Conservation (phyloP, 2,113 vertebrate species). For the Alethe diademata region DNA sequence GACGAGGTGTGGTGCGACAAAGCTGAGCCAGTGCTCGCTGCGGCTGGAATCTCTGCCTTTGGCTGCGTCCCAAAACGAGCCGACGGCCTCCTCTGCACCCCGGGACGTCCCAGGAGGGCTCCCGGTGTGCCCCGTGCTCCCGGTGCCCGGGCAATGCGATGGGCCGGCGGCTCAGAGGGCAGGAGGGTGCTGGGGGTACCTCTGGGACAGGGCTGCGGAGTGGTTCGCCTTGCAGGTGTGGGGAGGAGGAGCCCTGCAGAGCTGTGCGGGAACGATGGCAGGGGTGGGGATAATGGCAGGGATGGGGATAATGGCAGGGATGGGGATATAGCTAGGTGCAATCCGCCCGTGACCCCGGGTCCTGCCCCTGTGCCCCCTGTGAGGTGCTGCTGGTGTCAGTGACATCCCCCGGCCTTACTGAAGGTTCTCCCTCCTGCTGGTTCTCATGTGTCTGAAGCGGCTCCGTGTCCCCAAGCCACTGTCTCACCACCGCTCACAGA, state of each 20-base stretch:
- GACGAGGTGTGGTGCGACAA: background rate
- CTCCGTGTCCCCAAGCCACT: background rate
- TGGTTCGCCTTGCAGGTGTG: background rate
- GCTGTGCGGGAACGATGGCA: background rate
- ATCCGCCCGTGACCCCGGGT: background rate
- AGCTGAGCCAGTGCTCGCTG: background rate
- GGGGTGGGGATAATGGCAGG: background rate
- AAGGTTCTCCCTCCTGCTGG: background rate
- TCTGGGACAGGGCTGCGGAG: accelerated
- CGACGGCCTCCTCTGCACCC: background rate
- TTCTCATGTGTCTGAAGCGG: accelerated
- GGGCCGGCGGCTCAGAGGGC: background rate
- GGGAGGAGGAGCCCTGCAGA: background rate
- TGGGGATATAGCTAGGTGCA: accelerated
- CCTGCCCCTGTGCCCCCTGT: background rate
- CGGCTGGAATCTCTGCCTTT: background rate
- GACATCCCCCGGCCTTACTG: accelerated
- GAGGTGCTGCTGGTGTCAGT: background rate
- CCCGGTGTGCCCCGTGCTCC: background rate
- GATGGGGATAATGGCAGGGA: background rate
- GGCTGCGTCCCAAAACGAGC: background rate
- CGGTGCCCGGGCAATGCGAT: accelerated
- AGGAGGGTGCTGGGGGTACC: background rate
- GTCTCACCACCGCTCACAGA: accelerated
- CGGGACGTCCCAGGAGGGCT: background rate